These are phyloP conservation scores for Tetragnatha montana DNA, from an alignment of 2,888 invertebrate genomes.

Conservation along the genomic window DNA sequence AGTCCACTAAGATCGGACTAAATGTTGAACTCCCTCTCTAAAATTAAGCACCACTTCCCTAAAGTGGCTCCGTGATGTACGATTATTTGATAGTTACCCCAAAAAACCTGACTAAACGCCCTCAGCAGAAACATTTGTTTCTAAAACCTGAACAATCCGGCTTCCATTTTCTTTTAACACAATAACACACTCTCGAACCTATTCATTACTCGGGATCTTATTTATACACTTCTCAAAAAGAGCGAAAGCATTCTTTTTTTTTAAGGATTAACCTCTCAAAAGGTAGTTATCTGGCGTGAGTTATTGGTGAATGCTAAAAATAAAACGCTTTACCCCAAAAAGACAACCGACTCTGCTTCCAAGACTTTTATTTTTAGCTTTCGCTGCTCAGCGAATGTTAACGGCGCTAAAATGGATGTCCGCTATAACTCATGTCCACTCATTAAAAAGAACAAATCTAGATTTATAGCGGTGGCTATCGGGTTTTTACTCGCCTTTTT, in stretches of 20 bases:
- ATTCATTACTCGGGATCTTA: not conserved
- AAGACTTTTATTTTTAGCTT: not conserved
- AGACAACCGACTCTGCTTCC: not conserved
- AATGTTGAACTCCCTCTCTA: not conserved
- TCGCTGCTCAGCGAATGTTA: slow-evolving; percentile 3
- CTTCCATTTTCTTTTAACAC: not conserved
- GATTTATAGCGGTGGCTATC: slow-evolving; percentile 9
- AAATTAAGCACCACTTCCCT: not conserved
- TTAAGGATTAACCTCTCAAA: slow-evolving; percentile 10
- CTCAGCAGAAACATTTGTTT: not conserved
- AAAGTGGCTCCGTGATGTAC: not conserved
- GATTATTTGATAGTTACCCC: not conserved
- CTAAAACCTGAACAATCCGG: not conserved
- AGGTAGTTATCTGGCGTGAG: slow-evolving; percentile 9
- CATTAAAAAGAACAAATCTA: slow-evolving; percentile 18
- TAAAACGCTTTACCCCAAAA: not conserved
- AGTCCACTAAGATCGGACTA: too few relatives aligned
- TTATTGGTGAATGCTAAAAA: not conserved
- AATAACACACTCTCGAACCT: not conserved
- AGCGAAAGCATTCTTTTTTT: not conserved
- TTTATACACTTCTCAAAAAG: not conserved
- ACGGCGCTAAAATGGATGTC: slow-evolving; percentile 11
- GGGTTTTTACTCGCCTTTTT: not conserved
- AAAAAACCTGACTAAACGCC: not conserved
- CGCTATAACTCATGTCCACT: slow-evolving; percentile 13